These are phyloP conservation scores for Chironomus tentans DNA, from an alignment of 2,888 invertebrate genomes.

Conservation along the genomic window DNA sequence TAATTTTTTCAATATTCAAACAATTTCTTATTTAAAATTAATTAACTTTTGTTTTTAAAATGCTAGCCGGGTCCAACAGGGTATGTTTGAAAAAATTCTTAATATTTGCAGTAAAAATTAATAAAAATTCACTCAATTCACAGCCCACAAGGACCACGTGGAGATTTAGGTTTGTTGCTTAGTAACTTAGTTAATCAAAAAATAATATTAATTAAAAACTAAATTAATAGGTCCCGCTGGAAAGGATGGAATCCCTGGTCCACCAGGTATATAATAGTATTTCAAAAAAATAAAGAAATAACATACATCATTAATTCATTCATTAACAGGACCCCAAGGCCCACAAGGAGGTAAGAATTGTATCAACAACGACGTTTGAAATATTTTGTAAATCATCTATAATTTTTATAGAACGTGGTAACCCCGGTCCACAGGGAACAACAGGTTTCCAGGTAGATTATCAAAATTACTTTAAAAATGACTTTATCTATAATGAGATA, in stretches of 20 bases:
- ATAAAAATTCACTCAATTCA: too few relatives aligned
- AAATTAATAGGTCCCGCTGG: slow-evolving; percentile 43
- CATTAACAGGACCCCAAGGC: neutral
- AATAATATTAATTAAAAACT: neutral
- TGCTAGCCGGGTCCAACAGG: neutral
- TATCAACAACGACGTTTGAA: neutral
- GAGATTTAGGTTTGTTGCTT: slow-evolving; percentile 53
- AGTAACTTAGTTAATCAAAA: neutral
- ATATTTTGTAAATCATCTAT: neutral
- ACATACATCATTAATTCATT: too few relatives aligned
- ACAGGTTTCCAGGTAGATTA: slow-evolving; percentile 47
- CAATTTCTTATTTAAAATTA: too few relatives aligned
- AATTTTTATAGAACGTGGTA: neutral
- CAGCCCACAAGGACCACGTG: slow-evolving; percentile 57
- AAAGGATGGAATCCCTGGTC: slow-evolving; percentile 66
- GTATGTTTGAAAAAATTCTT: neutral
- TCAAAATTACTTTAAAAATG: neutral
- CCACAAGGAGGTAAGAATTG: neutral
- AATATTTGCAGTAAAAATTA: neutral
- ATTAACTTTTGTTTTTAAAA: too few relatives aligned
- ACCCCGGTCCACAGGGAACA: slow-evolving; percentile 53
- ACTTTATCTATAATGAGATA: neutral
- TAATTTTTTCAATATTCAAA: too few relatives aligned
- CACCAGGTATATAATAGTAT: slow-evolving; percentile 42
- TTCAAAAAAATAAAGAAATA: too few relatives aligned